Base-by-base conservation (phyloP, 2,888 invertebrate genomes). In the Cremastinae sp. region DNA sequence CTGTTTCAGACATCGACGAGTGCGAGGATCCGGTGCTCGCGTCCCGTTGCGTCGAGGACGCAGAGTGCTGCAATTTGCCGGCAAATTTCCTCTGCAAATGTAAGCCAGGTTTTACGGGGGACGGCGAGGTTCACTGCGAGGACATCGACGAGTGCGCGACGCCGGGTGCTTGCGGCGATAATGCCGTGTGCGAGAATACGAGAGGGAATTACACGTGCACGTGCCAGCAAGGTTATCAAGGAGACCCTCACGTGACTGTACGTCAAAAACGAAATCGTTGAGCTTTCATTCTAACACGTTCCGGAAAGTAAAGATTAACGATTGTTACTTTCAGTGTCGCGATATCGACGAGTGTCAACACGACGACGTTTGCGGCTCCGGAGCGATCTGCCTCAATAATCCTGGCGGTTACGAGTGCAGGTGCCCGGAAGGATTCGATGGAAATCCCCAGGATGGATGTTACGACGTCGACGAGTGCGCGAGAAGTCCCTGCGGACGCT, bases 21-120 rank as follows among this genome's bases (percentile, higher is more conserved):
- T 98, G 98, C 90, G 94, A 95, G 87, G 95, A 96, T 91, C 96
- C 97, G 79, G 92, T 93, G 78, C 92, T 97, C 85, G 94, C 96
- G 41, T 93, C 95, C 75, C 93, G 96, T 86, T 98, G 97, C 91
- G 97, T 96, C 76, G 92, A 94, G 89, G 97, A 98, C 90, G 96
- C 97, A 47, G 97, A 97, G 90, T 98, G 98, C 90, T 97, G 97
- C 89, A 98, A 98, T 91, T 91, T 97, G 84, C 97, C 97, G 56
- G 96, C 97, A 82, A 96, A 97, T 92, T 98, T 96, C 91, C 94
- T 97, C 83, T 98, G 98, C 92, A 97, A 97, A 92, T 98, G 98
- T 91, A 94, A 95, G 85, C 93, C 96, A 75, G 97, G 97, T 71
- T 98, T 94, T 86, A 95, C 95, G 90, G 97, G 97, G 76, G 96